Conservation (phyloP, 1,140 invertebrate species). For the Paralvinella palmiformis region DNA sequence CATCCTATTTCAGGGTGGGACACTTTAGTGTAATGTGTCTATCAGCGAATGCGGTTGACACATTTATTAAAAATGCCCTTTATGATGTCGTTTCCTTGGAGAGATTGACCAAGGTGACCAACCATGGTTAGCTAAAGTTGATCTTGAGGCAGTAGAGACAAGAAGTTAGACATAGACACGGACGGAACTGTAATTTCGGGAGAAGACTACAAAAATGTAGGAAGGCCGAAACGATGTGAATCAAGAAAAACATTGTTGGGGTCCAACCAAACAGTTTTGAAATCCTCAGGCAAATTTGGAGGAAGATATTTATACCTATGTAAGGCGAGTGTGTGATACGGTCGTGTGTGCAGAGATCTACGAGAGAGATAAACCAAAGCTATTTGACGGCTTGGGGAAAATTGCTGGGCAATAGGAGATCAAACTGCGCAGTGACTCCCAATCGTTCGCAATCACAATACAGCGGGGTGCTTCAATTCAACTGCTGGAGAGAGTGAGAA, state of each 20-base stretch:
- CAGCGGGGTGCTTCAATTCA: neutral
- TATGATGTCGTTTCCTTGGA: too few relatives aligned
- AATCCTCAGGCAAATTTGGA: neutral
- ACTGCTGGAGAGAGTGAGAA: neutral
- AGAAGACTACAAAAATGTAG: neutral
- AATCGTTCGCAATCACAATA: neutral
- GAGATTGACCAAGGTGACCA: too few relatives aligned
- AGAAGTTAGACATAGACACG: too few relatives aligned
- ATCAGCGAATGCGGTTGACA: too few relatives aligned
- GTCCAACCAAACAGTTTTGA: neutral
- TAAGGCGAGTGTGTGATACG: neutral
- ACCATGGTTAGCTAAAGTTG: too few relatives aligned
- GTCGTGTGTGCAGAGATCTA: neutral
- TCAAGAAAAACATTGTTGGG: neutral
- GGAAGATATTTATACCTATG: neutral
- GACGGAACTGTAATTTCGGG: neutral
- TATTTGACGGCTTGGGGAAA: slow-evolving; percentile 2
- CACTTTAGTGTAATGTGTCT: too few relatives aligned
- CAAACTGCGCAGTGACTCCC: neutral
- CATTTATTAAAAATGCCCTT: too few relatives aligned
- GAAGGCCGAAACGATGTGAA: neutral
- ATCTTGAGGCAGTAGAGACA: too few relatives aligned
- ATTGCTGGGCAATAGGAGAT: neutral
- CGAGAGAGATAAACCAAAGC: neutral
- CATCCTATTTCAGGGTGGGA: too few relatives aligned